Evolutionary conservation across 37 sponge, comb jelly and placozoan species (phyloP), one percentile per base, ranked within the genome.

Genomic region (Aphrocallistes beatrix): DNA sequence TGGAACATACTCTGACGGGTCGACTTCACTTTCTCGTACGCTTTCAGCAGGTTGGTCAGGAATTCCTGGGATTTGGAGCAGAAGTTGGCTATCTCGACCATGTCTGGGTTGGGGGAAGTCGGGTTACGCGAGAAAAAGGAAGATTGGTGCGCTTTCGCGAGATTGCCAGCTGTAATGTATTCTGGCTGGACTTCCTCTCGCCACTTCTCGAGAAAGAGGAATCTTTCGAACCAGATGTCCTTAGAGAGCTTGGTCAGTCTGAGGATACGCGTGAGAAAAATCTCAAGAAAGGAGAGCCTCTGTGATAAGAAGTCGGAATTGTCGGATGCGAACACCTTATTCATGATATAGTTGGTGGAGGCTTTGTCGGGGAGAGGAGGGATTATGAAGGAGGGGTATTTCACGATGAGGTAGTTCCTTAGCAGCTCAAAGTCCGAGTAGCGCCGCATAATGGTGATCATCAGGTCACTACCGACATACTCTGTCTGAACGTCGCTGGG

Each of bases 301-400:
- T 60, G 75, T 6, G 75, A 60, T 60, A 60, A 30, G n/a, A 60
- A 60, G 6, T 60, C 75, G 3, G 75, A 60, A 13, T 60, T 60
- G 75, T 60, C 75, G 34, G 75, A 60, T 25, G 75, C 10, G 75
- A 60, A 82, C 25, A 82, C 21, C 30, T 39, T 82, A 10, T 39
- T 82, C 40, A 82, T 51, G 21, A 51, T 36, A 50, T 51, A 85
- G 51, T 30, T 81, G 37, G 38, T 37, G 1, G 82, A 82, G 37
- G 82, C 82, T 38, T 87, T 87, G 51, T 87, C 87, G 0, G 87
- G 87, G 30, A 87, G 83, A n/a, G 87, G 87, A 9, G 87, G 87
- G 19, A 87, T 87, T 50, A 87, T 82, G 51, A 51, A 50, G 87
- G 87, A 87, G 39, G 87, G 87, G 38, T 87, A 87, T 16, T 82